A percentile compares a stretch with the other conserved stretches of the same genome.
Evolutionary conservation across 2,113 vertebrate species (phyloP).

Genomic region (Pterocles burchelli): DNA sequence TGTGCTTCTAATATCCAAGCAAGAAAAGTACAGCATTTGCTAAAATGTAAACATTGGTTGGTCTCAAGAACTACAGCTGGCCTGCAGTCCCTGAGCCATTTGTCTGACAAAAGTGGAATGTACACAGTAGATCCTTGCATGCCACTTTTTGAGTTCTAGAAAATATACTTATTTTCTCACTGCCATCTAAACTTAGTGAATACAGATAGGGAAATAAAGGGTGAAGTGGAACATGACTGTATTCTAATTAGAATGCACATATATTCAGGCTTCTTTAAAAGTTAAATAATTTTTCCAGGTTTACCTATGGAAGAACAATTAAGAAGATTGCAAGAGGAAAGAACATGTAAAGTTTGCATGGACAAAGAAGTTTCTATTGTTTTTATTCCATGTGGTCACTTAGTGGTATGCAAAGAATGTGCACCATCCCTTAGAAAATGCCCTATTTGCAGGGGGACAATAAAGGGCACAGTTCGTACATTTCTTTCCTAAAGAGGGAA

Average conservation of each 20-base stretch:
- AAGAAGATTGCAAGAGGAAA: constrained; percentile 83
- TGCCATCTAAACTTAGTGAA: not conserved
- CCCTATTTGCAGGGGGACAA: constrained; percentile 84
- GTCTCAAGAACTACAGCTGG: not conserved
- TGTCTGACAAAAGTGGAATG: not conserved
- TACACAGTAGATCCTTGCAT: not conserved
- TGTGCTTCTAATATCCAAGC: not conserved
- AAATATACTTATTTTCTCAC: not conserved
- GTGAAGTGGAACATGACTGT: not conserved
- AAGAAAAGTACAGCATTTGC: not conserved
- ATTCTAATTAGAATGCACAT: not conserved
- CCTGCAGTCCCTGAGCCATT: not conserved
- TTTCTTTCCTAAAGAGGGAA: constrained; percentile 77
- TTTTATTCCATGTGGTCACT: constrained; percentile 86
- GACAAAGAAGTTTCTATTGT: constrained; percentile 86
- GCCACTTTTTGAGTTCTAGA: not conserved
- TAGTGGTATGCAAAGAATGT: constrained; percentile 86
- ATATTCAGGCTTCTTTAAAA: not conserved
- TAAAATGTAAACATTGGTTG: not conserved
- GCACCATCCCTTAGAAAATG: constrained; percentile 85
- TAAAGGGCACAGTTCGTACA: constrained; percentile 85
- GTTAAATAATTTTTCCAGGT: constrained; percentile 57
- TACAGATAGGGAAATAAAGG: not conserved
- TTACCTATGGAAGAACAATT: constrained; percentile 84
- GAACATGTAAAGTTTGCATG: constrained; percentile 89